A percentile compares a stretch with the other conserved stretches of the same genome.
Evolutionary conservation across 2,797 vertebrate species (phyloP).

Genomic region (Pygocentrus nattereri): DNA sequence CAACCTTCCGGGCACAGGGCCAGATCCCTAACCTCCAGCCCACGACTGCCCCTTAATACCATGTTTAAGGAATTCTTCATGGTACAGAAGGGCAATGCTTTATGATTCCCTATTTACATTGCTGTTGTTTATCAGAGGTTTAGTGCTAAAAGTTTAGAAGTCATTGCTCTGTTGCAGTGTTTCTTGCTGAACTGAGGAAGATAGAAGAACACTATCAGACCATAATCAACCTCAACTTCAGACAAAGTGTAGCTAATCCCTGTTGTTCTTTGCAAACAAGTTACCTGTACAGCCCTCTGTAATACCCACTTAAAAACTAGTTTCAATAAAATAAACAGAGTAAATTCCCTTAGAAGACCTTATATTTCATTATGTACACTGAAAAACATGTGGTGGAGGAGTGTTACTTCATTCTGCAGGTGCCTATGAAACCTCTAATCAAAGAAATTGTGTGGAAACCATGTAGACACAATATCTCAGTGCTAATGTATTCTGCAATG

Average conservation of each 20-base stretch:
- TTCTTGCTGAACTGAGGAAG: too few species aligned
- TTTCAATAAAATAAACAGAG: neutral
- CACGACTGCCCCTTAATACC: too few species aligned
- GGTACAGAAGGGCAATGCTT: too few species aligned
- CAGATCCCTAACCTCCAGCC: too few species aligned
- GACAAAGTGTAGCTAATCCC: neutral
- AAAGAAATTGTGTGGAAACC: slow-evolving; percentile 4
- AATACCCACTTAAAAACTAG: neutral
- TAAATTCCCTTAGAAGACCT: neutral
- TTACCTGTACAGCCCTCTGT: neutral
- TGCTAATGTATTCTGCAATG: slow-evolving; percentile 23
- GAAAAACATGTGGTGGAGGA: neutral
- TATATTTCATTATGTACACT: too few species aligned
- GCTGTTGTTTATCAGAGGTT: too few species aligned
- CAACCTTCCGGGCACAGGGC: too few species aligned
- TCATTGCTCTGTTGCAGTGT: too few species aligned
- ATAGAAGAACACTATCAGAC: neutral
- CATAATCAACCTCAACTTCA: neutral
- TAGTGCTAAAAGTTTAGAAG: too few species aligned
- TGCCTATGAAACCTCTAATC: neutral
- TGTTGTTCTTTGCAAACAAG: neutral
- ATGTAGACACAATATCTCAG: slow-evolving; percentile 3
- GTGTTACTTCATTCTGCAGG: too few species aligned
- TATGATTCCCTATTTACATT: too few species aligned
- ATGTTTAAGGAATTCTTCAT: too few species aligned